These are phyloP conservation scores for Papilio polyxenes DNA, from an alignment of 1,140 invertebrate genomes.

Conservation along the genomic window DNA sequence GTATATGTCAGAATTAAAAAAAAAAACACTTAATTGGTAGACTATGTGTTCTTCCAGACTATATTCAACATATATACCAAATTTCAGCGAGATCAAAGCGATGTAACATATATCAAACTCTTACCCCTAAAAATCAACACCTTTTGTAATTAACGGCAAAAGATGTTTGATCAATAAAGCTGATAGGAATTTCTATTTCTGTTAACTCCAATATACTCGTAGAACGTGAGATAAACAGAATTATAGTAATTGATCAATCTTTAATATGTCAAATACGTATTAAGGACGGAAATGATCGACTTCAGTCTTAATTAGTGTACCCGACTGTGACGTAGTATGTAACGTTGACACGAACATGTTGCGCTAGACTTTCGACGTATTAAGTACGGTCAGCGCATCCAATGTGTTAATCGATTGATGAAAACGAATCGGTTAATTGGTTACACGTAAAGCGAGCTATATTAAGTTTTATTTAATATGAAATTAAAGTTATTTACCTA, in stretches of 20 bases:
- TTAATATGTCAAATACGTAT: slow-evolving; percentile 13
- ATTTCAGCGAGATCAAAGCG: too few species aligned
- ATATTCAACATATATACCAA: background rate
- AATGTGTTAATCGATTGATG: background rate
- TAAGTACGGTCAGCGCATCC: slow-evolving; percentile 13
- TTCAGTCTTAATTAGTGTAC: slow-evolving; percentile 27
- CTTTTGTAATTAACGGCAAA: too few species aligned
- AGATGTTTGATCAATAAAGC: background rate
- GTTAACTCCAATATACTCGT: slow-evolving; percentile 2
- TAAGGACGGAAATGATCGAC: slow-evolving; percentile 19
- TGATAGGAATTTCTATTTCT: background rate
- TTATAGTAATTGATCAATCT: slow-evolving; percentile 4
- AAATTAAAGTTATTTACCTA: background rate
- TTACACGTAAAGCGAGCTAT: background rate
- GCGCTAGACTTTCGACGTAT: slow-evolving; percentile 12
- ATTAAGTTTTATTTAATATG: background rate
- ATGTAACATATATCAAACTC: too few species aligned
- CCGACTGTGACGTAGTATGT: background rate
- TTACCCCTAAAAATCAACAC: too few species aligned
- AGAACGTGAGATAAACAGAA: background rate
- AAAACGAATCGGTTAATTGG: slow-evolving; percentile 3
- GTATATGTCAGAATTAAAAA: background rate
- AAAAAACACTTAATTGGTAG: too few species aligned
- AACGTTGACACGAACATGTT: background rate
- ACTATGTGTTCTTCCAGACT: too few species aligned